phyloP scores from a whole-genome alignment of 2,113 vertebrate species.

The Tachysurus fulvidraco region DNA sequence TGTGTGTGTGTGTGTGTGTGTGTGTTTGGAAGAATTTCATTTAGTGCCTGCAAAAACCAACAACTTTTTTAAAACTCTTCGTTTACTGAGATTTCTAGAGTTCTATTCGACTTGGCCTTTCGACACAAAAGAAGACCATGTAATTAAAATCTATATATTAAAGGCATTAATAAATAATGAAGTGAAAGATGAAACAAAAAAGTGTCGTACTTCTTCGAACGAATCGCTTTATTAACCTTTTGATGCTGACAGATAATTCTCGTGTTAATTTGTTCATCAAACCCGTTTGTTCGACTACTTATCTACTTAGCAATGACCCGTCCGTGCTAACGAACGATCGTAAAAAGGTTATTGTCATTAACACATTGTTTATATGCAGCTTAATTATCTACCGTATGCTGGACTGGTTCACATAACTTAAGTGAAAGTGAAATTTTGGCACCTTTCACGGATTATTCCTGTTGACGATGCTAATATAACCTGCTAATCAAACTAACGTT shows the following conservation, averaged over 20 bases:
- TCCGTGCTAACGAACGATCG: too few relatives aligned
- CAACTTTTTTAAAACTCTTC: slow-evolving; percentile 4
- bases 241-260: neutral
- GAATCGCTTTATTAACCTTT: neutral
- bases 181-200: slow-evolving; percentile 12
- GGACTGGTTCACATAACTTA: neutral
- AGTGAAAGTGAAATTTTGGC: neutral
- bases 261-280: neutral
- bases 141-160: slow-evolving; percentile 41
- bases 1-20: neutral
- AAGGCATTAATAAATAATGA: slow-evolving; percentile 41
- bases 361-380: neutral
- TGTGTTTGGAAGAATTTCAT: neutral
- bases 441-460: neutral
- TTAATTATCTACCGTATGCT: neutral
- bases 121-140: neutral
- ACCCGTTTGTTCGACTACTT: neutral
- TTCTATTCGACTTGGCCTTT: neutral
- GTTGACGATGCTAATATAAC: neutral
- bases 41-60: neutral
- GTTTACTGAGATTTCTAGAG: slow-evolving; percentile 22
- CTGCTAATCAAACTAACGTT: neutral
- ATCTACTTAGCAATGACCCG: neutral
- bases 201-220: neutral
- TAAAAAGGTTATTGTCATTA: neutral